These are phyloP conservation scores for Cololabis saira DNA, from an alignment of 2,113 vertebrate genomes.

Conservation along the genomic window DNA sequence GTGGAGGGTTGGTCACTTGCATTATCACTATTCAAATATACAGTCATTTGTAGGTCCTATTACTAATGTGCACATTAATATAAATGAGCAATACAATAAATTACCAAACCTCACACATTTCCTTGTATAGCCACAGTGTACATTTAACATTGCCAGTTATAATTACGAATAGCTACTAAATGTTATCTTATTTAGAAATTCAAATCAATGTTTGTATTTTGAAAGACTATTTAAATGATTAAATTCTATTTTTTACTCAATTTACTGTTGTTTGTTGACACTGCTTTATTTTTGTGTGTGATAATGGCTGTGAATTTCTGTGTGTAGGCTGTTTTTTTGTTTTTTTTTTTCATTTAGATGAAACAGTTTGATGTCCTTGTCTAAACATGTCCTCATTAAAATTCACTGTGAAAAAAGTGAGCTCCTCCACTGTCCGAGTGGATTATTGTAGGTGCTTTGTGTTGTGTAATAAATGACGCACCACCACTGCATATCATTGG, in stretches of 20 bases:
- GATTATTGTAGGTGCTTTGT: constrained; percentile 84
- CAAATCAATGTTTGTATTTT: constrained; percentile 87
- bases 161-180: constrained; percentile 79
- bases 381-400: constrained; percentile 81
- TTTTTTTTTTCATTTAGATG: constrained; percentile 61
- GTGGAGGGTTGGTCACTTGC: constrained; percentile 34
- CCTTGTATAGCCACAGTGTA: constrained; percentile 84
- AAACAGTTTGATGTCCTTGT: constrained; percentile 79
- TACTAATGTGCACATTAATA: constrained; percentile 82
- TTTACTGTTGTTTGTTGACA: constrained; percentile 84
- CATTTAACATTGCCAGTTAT: constrained; percentile 82
- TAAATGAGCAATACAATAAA: constrained; percentile 87
- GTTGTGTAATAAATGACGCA: constrained; percentile 85
- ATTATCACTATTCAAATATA: constrained; percentile 62
- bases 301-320: constrained; percentile 79
- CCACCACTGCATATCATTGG: constrained; percentile 60
- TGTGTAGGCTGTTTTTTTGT: constrained; percentile 69
- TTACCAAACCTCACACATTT: constrained; percentile 84
- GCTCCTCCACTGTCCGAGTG: constrained; percentile 76
- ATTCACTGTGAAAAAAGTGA: constrained; percentile 83
- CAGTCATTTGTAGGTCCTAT: constrained; percentile 77
- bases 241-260: constrained; percentile 89
- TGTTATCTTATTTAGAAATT: constrained; percentile 81
- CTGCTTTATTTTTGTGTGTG: constrained; percentile 79
- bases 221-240: constrained; percentile 87